A percentile compares a stretch with the other conserved stretches of the same genome.
Conservation (phyloP, 1,140 invertebrate genomes). For the Pseudomyrmex flavicornis region DNA sequence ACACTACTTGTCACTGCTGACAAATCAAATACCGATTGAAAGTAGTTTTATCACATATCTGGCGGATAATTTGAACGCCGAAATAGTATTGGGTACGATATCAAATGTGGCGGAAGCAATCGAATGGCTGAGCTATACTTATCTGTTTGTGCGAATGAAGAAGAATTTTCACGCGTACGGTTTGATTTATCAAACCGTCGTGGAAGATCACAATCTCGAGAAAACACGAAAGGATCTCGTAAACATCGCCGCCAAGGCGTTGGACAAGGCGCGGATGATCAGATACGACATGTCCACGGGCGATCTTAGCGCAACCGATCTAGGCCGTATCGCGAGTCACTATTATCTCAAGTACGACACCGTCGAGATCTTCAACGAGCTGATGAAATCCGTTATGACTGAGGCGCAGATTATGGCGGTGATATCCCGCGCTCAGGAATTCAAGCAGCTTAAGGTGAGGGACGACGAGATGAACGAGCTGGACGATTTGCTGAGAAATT, state of each 20-base stretch:
- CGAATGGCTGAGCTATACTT: constrained; percentile 99
- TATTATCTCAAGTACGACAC: constrained; percentile 99
- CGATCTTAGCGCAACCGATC: constrained; percentile 93
- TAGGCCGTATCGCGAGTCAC: constrained; percentile 98
- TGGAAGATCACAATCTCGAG: constrained; percentile 92
- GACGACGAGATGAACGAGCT: constrained; percentile 98
- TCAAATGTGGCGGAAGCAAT: constrained; percentile 98
- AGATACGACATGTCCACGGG: constrained; percentile 94
- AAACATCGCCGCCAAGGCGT: constrained; percentile 90
- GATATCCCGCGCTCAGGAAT: constrained; percentile 96
- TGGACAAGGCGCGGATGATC: constrained; percentile 98
- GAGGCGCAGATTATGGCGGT: constrained; percentile 95
- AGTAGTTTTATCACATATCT: constrained; percentile 97
- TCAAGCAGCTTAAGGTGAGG: constrained; percentile 97
- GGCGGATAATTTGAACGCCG: constrained; percentile 99
- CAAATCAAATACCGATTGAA: constrained; percentile 99
- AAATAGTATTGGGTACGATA: constrained; percentile 97
- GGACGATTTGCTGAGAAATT: constrained; percentile 90
- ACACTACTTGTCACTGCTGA: constrained; percentile 97
- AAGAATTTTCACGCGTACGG: constrained; percentile 97
- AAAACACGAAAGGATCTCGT: constrained; percentile 91
- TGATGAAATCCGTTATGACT: constrained; percentile 92
- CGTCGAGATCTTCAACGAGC: constrained; percentile 95
- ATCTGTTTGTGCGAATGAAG: constrained; percentile 97
- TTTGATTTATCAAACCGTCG: constrained; percentile 89